Conservation (phyloP, 2,888 invertebrate genomes). For the Lithophane socia region DNA sequence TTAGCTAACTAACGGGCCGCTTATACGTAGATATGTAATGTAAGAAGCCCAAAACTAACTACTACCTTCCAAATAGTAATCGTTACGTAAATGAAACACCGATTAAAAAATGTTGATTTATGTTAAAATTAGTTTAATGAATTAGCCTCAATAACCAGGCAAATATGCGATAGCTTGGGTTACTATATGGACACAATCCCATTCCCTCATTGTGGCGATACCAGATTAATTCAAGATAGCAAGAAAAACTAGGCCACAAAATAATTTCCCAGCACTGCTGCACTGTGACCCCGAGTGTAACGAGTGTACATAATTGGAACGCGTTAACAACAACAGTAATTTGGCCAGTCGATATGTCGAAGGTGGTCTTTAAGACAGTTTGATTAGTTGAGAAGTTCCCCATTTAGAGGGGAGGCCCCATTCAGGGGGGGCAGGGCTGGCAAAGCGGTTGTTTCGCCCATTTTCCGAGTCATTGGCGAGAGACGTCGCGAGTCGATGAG, state of each 20-base stretch:
- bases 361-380: constrained; percentile 84
- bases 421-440: constrained; percentile 35
- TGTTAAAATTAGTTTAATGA: not conserved
- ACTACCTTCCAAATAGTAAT: not conserved
- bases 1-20: constrained; percentile 53
- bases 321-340: constrained; percentile 58
- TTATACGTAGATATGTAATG: constrained; percentile 4
- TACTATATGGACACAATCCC: too few relatives aligned
- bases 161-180: too few relatives aligned
- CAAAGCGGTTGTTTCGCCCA: constrained; percentile 39
- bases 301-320: constrained; percentile 49
- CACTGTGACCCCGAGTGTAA: constrained; percentile 50
- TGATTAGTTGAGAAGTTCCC: constrained; percentile 84
- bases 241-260: not conserved
- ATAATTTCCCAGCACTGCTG: constrained; percentile 14
- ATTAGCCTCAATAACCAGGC: not conserved
- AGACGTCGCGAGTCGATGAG: constrained; percentile 48
- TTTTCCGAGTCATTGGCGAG: constrained; percentile 59
- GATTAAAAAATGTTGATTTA: not conserved
- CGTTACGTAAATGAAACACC: not conserved
- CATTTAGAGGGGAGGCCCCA: constrained; percentile 62
- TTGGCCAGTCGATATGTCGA: constrained; percentile 82
- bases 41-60: constrained; percentile 10
- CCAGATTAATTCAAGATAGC: not conserved
- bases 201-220: not conserved